A percentile compares a stretch with the other conserved stretches of the same genome.
Evolutionary conservation across 2,888 invertebrate species (phyloP).

Genomic region (Philonicus albiceps): DNA sequence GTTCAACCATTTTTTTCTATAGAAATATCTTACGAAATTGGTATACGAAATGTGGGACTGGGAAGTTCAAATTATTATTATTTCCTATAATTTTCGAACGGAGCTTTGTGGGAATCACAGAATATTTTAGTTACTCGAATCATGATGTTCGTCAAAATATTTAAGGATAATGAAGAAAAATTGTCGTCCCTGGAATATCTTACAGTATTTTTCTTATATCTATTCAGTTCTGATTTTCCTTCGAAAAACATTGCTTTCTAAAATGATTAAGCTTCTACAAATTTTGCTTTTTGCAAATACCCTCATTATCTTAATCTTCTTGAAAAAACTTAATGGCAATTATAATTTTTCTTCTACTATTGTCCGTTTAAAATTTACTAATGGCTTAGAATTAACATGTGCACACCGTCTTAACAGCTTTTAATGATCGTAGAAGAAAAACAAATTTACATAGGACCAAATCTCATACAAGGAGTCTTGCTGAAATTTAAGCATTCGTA

Average conservation of each 20-base stretch:
- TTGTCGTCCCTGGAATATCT: not conserved
- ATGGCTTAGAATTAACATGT: not conserved
- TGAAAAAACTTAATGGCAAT: not conserved
- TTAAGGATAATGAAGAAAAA: not conserved
- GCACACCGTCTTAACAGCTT: not conserved
- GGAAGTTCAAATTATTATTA: too few species aligned
- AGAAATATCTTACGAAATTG: too few species aligned
- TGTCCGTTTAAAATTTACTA: not conserved
- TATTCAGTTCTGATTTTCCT: not conserved
- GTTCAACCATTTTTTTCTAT: too few species aligned
- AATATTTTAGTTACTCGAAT: too few species aligned
- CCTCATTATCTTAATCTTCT: not conserved
- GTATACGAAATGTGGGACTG: too few species aligned
- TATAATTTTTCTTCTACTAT: not conserved
- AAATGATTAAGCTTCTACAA: too few species aligned
- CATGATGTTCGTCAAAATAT: too few species aligned
- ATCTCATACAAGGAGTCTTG: not conserved
- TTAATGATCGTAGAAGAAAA: not conserved
- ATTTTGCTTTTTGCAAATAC: not conserved
- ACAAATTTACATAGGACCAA: not conserved
- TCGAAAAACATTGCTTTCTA: not conserved
- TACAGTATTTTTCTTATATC: not conserved
- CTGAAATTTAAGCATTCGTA: not conserved
- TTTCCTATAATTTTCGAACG: too few species aligned
- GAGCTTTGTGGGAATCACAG: too few species aligned